Evolutionary conservation across 2,888 invertebrate species (phyloP).

Genomic region (Caprella mutica): DNA sequence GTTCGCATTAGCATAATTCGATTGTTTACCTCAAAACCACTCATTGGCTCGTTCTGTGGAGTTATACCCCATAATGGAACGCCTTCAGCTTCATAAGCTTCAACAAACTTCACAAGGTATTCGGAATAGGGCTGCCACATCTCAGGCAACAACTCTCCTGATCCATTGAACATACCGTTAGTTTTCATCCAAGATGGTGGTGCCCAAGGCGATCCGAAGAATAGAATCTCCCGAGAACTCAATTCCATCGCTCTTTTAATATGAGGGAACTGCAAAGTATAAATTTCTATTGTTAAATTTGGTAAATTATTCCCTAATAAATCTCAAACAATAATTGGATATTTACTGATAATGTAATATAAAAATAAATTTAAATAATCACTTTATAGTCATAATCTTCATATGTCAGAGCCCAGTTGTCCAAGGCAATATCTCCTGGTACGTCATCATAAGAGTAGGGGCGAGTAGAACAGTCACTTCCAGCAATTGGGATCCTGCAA

Average conservation of each 20-base stretch:
- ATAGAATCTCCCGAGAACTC: constrained; percentile 38
- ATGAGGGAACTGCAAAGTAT: constrained; percentile 45
- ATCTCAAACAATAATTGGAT: too few species aligned
- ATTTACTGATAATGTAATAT: too few species aligned
- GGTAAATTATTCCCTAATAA: too few species aligned
- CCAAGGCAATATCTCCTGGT: constrained; percentile 44
- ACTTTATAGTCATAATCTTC: constrained; percentile 59
- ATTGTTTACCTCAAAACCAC: constrained; percentile 44
- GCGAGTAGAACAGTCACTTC: constrained; percentile 70
- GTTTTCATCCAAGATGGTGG: constrained; percentile 50
- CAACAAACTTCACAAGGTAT: constrained; percentile 50
- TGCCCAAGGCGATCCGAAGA: constrained; percentile 48
- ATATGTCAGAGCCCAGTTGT: constrained; percentile 51
- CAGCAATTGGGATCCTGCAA: constrained; percentile 70
- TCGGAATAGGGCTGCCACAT: constrained; percentile 70
- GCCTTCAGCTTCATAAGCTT: constrained; percentile 34
- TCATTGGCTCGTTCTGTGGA: constrained; percentile 73
- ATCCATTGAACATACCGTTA: constrained; percentile 43
- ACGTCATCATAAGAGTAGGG: constrained; percentile 52
- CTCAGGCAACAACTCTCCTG: constrained; percentile 41
- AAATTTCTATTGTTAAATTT: too few species aligned
- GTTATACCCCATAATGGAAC: constrained; percentile 62
- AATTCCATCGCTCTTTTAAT: constrained; percentile 28
- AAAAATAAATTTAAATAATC: too few species aligned
- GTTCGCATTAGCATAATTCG: not conserved